Conservation (phyloP, 2,113 vertebrate species). For the Pandion haliaetus region DNA sequence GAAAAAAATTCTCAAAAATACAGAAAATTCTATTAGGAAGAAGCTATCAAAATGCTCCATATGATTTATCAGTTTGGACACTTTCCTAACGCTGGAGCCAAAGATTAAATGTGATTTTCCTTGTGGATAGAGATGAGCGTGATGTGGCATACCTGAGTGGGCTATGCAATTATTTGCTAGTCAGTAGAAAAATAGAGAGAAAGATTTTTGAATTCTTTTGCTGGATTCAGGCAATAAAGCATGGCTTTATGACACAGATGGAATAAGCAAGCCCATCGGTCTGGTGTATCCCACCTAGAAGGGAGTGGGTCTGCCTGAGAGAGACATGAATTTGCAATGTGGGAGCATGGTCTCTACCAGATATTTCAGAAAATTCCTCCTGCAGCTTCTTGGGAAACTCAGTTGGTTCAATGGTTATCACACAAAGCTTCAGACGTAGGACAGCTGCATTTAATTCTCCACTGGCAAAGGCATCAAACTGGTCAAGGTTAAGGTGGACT, state of each 20-base stretch:
- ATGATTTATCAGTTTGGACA: neutral
- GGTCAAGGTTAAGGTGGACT: neutral
- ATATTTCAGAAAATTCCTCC: neutral
- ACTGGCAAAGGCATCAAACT: neutral
- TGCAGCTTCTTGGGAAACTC: neutral
- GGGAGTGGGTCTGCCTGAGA: neutral
- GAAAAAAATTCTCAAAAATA: slow-evolving; percentile 18
- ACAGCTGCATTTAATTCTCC: neutral
- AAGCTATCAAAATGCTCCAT: neutral
- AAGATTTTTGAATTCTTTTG: neutral
- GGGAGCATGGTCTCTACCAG: neutral
- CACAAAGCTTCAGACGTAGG: neutral
- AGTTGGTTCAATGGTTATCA: neutral
- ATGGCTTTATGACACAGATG: neutral
- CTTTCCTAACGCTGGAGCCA: neutral
- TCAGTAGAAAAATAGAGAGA: neutral
- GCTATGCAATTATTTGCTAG: neutral
- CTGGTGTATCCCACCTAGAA: neutral
- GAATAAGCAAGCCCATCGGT: neutral
- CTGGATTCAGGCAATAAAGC: neutral
- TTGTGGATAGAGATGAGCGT: neutral
- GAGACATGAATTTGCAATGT: neutral
- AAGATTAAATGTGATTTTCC: slow-evolving; percentile 7
- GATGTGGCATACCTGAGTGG: neutral
- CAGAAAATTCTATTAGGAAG: neutral